Conservation (phyloP, 1,140 invertebrate species). For the Akabosia matsudoensis region DNA sequence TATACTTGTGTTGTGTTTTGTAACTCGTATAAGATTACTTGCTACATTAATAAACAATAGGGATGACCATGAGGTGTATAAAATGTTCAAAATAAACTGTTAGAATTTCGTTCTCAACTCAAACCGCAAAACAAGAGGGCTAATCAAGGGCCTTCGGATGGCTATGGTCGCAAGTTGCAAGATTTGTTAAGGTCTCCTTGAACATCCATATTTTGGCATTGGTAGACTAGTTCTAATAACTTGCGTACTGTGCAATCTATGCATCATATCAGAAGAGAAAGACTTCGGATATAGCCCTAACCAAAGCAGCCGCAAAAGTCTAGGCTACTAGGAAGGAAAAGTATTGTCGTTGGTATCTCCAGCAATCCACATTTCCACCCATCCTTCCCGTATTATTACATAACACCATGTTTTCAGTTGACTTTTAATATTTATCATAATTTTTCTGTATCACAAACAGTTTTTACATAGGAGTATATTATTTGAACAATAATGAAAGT, state of each 20-base stretch:
- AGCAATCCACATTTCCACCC: background rate
- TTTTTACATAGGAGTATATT: too few species aligned
- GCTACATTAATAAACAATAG: background rate
- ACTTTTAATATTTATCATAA: too few species aligned
- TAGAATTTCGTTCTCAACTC: background rate
- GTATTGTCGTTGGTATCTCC: conserved; percentile 1
- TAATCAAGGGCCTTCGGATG: background rate
- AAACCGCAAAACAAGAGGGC: conserved; percentile 21
- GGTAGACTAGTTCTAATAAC: background rate
- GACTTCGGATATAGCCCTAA: background rate
- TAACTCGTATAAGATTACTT: too few species aligned
- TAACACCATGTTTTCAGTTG: background rate
- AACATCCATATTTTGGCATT: too few species aligned
- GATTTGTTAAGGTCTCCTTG: background rate
- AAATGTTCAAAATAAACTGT: conserved; percentile 4
- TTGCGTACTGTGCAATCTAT: background rate
- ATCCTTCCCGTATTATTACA: background rate
- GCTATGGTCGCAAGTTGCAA: background rate
- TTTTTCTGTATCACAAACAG: too few species aligned
- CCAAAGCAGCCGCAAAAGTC: background rate
- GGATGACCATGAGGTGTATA: conserved; percentile 1
- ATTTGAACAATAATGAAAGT: too few species aligned
- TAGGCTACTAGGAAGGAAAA: too few species aligned
- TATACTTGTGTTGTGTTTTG: too few species aligned
- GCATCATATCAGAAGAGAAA: background rate